Conservation (phyloP, 1,140 invertebrate genomes). For the Neodiprion fabricii region DNA sequence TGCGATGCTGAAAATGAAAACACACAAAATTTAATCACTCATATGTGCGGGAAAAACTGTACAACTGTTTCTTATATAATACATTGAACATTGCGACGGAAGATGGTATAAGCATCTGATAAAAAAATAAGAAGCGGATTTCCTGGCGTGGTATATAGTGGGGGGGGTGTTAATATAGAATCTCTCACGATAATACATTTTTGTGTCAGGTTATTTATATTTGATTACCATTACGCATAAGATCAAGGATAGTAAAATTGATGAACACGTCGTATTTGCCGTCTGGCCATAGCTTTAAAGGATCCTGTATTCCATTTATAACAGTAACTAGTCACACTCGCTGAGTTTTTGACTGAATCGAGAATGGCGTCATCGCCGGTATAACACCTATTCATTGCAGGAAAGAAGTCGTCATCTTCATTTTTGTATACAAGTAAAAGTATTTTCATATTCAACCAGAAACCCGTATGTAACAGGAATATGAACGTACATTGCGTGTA, state of each 20-base stretch:
- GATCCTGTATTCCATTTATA: conserved; percentile 35
- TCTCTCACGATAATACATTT: neutral
- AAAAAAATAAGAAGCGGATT: too few species aligned
- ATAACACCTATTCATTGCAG: neutral
- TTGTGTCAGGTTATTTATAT: neutral
- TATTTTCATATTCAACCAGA: neutral
- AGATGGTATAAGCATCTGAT: too few species aligned
- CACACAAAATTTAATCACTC: too few species aligned
- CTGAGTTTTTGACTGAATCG: conserved; percentile 50
- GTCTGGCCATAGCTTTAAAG: too few species aligned
- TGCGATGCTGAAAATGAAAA: conserved; percentile 72
- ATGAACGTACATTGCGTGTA: too few species aligned
- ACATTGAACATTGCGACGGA: too few species aligned
- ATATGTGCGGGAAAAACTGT: too few species aligned
- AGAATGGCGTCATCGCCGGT: conserved; percentile 31
- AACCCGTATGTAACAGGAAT: too few species aligned
- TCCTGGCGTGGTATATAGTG: too few species aligned
- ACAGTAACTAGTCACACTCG: conserved; percentile 61
- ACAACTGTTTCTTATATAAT: too few species aligned
- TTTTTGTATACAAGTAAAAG: neutral
- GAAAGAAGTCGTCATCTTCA: neutral
- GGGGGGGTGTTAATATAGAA: neutral
- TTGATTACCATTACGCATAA: neutral
- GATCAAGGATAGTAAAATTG: neutral
- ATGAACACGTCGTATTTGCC: neutral